Base-by-base conservation (phyloP, 2,888 invertebrate species). In the Apamea sordens region DNA sequence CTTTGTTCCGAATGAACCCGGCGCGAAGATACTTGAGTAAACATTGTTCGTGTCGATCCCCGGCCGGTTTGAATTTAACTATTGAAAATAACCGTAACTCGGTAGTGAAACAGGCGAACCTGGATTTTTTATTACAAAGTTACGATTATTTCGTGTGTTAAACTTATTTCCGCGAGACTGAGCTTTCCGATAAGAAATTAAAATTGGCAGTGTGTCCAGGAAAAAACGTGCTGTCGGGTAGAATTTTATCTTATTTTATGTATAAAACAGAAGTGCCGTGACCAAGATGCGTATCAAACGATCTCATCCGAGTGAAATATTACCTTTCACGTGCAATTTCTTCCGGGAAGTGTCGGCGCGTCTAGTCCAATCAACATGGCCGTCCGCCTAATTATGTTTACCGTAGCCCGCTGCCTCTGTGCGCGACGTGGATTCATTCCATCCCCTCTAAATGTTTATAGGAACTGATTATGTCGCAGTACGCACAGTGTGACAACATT, bases 331-430 rank as follows among this genome's bases (percentile, higher is more conserved):
- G 91, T 93, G 91, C 90, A 93, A 94, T 94, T 93, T 93, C 92
- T 93, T 92, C 89, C 89, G 89, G 90, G 88, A 90, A 90, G 92
- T 92, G 92, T 92, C 90, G 90, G 89, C 90, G 89, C 85, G 94
- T 94, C 93, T 93, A 89, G 88, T 94, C 92, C 93, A 95, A 95
- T 95, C 94, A 95, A 92, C 92, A 90, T 92, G 90, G 92, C 91
- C 92, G 91, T 90, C 91, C 91, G 91, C 92, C 93, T 94, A 95
- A 95, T 95, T 94, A 95, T 94, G 94, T 95, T 95, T 94, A 92
- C 94, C 91, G 90, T 93, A 92, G 93, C 92, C 91, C 91, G 91
- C 88, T 91, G 87, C 88, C 88, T 88, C 89, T 89, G 87, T 84
- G 69, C 84, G 71, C 85, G 89, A 90, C 90, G 89, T 89, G 84